Evolutionary conservation across 2,888 invertebrate species (phyloP), one percentile per base, ranked within the genome.

Genomic region (Ectropis crepuscularia): DNA sequence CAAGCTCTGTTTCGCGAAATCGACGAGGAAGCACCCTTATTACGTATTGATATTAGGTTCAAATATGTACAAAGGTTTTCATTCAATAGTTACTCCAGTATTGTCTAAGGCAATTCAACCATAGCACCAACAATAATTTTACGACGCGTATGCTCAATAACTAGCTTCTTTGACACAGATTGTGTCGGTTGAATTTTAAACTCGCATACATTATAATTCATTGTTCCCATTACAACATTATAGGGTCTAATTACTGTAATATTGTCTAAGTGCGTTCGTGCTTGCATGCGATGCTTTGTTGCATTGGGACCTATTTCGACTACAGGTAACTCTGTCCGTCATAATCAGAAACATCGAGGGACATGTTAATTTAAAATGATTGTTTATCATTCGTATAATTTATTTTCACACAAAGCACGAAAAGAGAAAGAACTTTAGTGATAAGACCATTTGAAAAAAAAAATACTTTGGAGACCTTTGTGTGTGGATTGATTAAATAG

Each of bases 181-280:
- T 79, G 76, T 78, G 71, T 75, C 77, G 76, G 76, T 77, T 82
- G 81, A 79, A 83, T 84, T 87, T 78, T 80, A 82, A 82, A 78
- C 75, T 79, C 74, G 83, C 82, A 82, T 82, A 80, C 75, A 83
- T 83, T 82, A 86, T 80, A 79, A 82, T 87, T 81, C 84, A 86
- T 85, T 89, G 86, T 90, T 86, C 82, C 81, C 80, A 87, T 89
- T 89, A 85, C 87, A 81, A 86, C 85, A 86, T 81, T 83, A 88
- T 84, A 85, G 87, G 84, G 81, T 87, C 87, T 89, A 88, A 89
- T 90, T 88, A 80, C 80, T 79, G 79, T 84, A 82, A 86, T 85
- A 76, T 80, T 76, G 73, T 78, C 71, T 79, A 78, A 80, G 74
- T 79, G 74, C 77, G 74, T 75, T 80, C 74, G 77, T 78, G 78